Percentiles rank a stretch among this genome's conserved stretches.
These are phyloP conservation scores for Ruditapes philippinarum DNA, from an alignment of 1,140 invertebrate genomes.

Conservation along the genomic window DNA sequence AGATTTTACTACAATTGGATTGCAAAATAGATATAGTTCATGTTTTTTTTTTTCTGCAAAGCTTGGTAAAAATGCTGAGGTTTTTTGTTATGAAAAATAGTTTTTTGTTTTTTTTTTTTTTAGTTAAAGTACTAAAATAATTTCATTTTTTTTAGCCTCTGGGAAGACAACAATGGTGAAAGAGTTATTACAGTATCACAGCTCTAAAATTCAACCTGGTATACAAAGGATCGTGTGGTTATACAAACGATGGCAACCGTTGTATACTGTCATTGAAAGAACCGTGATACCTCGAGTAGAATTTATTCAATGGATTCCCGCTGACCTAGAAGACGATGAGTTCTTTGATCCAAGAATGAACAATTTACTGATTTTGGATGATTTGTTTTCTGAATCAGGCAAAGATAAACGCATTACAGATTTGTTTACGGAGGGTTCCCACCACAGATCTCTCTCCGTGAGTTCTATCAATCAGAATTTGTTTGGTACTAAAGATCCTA, in stretches of 20 bases:
- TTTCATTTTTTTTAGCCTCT: no score
- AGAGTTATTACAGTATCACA: background rate
- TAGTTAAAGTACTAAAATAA: no score
- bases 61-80: no score
- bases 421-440: constrained; percentile 35
- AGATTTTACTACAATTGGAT: no score
- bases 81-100: no score
- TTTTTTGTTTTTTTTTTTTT: no score
- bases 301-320: background rate
- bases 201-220: constrained; percentile 13
- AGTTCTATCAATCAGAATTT: constrained; percentile 56
- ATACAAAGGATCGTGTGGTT: constrained; percentile 30
- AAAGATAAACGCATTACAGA: constrained; percentile 49
- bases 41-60: no score
- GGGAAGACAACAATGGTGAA: background rate
- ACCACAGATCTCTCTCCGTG: constrained; percentile 56
- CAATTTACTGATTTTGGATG: constrained; percentile 10
- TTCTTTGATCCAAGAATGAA: background rate
- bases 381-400: constrained; percentile 21
- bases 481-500: constrained; percentile 60
- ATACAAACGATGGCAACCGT: constrained; percentile 42
- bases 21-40: no score
- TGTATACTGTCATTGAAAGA: background rate
- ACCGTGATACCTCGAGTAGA: background rate
- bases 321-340: background rate